Percentiles rank a stretch among this genome's conserved stretches.
Conservation (phyloP, 1,140 invertebrate species). For the Aphaenogaster floridana region DNA sequence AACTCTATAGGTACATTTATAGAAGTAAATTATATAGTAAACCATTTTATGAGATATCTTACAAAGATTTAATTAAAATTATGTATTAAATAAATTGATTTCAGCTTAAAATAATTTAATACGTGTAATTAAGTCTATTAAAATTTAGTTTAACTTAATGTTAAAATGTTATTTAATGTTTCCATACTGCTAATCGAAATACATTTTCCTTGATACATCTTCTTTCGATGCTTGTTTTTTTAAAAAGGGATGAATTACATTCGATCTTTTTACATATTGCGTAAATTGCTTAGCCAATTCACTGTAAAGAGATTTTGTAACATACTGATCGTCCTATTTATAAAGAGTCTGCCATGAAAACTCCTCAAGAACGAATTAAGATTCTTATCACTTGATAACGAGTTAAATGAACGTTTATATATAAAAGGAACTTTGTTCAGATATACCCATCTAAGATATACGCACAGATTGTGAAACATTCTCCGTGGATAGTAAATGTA, state of each 20-base stretch:
- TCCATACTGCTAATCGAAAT: not conserved
- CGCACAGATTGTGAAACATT: not conserved
- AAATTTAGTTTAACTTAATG: not conserved
- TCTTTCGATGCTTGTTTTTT: not conserved
- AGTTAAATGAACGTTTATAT: not conserved
- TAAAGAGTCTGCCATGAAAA: not conserved
- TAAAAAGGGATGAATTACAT: not conserved
- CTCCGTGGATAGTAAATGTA: not conserved
- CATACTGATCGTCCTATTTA: not conserved
- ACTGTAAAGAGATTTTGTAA: not conserved
- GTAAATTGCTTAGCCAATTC: not conserved
- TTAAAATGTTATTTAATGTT: not conserved
- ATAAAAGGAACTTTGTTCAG: not conserved
- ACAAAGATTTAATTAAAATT: not conserved
- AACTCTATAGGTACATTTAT: not conserved
- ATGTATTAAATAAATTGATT: slow-evolving; percentile 40
- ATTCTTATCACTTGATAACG: not conserved
- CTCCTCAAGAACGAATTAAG: not conserved
- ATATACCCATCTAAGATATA: not conserved
- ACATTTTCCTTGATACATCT: not conserved
- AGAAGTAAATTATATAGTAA: not conserved
- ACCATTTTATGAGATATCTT: not conserved
- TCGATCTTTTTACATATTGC: no score
- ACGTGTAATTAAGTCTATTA: not conserved
- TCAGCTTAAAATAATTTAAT: not conserved